Base-by-base conservation (phyloP, 2,888 invertebrate species). In the Pseudolycoriella hygida region DNA sequence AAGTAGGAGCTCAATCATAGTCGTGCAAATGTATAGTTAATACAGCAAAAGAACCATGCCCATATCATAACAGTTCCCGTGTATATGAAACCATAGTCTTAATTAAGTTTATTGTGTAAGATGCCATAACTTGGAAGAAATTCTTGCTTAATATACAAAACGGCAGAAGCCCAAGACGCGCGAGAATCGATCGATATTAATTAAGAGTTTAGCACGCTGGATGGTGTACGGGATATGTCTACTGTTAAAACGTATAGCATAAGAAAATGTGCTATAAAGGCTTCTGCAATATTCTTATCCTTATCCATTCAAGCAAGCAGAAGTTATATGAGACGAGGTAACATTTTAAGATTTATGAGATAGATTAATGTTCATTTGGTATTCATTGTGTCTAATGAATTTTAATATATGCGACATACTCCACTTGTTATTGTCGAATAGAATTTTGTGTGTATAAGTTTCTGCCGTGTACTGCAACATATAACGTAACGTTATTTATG, bases 181-280 rank as follows among this genome's bases (percentile, higher is more conserved):
- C 30, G 30, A 42, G 25, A 42, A 42, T 42, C 42, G 42, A 42
- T 42, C 42, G 30, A 42, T 42, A 42, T 42, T 42, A 42, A 42
- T 42, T 42, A 42, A 42, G 42, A 42, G 42, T 42, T 42, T 42
- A 42, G 30, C 42, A 42, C 40, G 18, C 40, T 18, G 19, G 8
- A 19, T 17, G 12, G 12, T 40, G 18, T 40, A 40, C 2, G 10
- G 25, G 25, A 25, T 25, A 25, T 25, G 25, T 25, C 25, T 25
- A 25, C 25, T 25, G 25, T 25, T 25, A 25, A 25, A 25, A 25
- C 25, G 8, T 25, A 25, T 25, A 25, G 37, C 10, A 38, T 38
- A 38, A 10, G 17, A 17, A 34, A 17, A 38, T 38, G 17, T 38
- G 17, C 17, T 10, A 6, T 14, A 6, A 38, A 38, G 17, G 10